Evolutionary conservation across 2,113 vertebrate genomes (phyloP), one percentile per base, ranked within the genome.

Genomic region (Siniperca chuatsi): DNA sequence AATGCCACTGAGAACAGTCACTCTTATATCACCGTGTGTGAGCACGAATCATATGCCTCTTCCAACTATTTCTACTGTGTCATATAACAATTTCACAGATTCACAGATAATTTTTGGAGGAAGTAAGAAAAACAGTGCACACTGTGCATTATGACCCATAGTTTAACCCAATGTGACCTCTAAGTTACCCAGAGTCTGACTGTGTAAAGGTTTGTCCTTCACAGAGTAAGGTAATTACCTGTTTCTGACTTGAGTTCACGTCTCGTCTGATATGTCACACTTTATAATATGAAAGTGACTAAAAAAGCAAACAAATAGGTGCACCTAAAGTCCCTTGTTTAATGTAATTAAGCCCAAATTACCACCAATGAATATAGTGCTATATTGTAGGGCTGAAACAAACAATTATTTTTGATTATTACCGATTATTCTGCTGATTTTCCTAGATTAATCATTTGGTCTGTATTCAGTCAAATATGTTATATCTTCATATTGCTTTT

Each of bases 1-100:
- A 88, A 87, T 88, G 71, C 81, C 18, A 2, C 18, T 1, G 78
- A 68, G 86, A 88, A 92, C 92, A 87, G 79, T 64, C 40, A 1
- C 57, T 57, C 66, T 82, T 73, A 72, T 83, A 82, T 81, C 69
- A 21, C 52, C 21, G 1, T 21, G 25, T 66, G 23, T 12, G 10
- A 76, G 70, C 50, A n/a, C 55, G 80, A 84, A 82, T 90, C 83
- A 71, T 73, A 81, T 68, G 84, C 64, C 15, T 60, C 65, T 23
- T 62, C 44, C 4, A 33, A 21, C 52, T 80, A 0, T 71, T 79
- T 69, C 25, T 46, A 50, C 70, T 84, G 64, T 76, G 79, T 68
- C 81, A 23, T 35, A 21, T 16, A 73, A 25, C 23, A 5, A 89
- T 83, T 89, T 79, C 62, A 83, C 82, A 57, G 54, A 87, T 90